Percentiles rank a stretch among this genome's conserved stretches.
These are phyloP conservation scores for Tenthredo mesomela DNA, from an alignment of 2,888 invertebrate genomes.

Conservation along the genomic window DNA sequence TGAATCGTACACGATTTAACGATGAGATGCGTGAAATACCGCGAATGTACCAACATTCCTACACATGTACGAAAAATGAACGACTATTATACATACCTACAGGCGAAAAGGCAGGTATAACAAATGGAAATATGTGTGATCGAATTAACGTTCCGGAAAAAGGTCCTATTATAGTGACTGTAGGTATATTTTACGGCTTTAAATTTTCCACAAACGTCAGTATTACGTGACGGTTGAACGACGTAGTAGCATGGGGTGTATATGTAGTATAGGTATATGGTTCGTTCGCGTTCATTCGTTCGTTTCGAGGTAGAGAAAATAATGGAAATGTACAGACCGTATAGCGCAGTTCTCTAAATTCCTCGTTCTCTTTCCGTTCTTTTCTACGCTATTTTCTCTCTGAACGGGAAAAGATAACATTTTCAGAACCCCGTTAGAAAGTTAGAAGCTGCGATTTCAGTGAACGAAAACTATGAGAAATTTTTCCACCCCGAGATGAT, in stretches of 20 bases:
- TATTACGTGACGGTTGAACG: neutral
- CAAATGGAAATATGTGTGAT: conserved; percentile 48
- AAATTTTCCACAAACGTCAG: conserved; percentile 12
- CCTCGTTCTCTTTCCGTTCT: neutral
- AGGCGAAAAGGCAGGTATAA: neutral
- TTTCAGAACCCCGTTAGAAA: too few relatives aligned
- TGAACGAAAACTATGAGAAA: neutral
- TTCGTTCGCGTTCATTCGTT: neutral
- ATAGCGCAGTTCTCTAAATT: neutral
- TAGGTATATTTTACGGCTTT: conserved; percentile 19
- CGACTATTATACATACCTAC: conserved; percentile 8
- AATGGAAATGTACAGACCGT: conserved; percentile 18
- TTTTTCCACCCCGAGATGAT: neutral
- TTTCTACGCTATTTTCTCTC: neutral
- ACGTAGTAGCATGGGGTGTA: neutral
- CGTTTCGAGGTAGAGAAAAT: conserved; percentile 1
- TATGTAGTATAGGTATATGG: too few relatives aligned
- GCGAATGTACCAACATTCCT: neutral
- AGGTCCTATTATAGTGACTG: conserved; percentile 7
- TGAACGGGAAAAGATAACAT: neutral
- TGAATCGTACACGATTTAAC: neutral
- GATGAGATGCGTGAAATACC: too few relatives aligned
- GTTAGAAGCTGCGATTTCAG: neutral
- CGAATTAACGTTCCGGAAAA: conserved; percentile 43
- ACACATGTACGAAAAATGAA: neutral